phyloP scores from a whole-genome alignment of 2,113 vertebrate species.

The Antidorcas marsupialis region DNA sequence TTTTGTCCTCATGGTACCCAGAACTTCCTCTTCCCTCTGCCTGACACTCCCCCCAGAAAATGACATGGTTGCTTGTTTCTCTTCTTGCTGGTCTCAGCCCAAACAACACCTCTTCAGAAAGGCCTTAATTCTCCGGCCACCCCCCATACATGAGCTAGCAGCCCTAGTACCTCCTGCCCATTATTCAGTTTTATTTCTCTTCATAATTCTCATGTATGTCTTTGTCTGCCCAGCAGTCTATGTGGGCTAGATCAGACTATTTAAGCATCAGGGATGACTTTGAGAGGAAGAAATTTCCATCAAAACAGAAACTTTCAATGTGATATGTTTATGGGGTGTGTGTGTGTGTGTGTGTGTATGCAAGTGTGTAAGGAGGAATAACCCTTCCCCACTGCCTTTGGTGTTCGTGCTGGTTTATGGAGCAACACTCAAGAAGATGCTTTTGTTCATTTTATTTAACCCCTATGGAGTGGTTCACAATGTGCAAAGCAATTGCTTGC shows the following conservation, averaged over 20 bases:
- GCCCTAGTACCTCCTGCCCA: not conserved
- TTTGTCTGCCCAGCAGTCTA: not conserved
- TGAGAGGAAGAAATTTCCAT: not conserved
- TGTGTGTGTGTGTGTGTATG: rapidly evolving
- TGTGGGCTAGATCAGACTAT: not conserved
- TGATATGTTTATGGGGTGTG: not conserved
- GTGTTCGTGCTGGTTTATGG: not conserved
- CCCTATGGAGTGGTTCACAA: not conserved
- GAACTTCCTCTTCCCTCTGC: not conserved
- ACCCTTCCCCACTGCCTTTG: not conserved
- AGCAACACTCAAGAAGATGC: not conserved
- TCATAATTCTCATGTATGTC: not conserved
- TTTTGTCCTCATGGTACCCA: not conserved
- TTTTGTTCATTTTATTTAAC: not conserved
- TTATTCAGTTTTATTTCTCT: not conserved
- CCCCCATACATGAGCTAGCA: too few species aligned
- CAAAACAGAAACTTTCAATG: not conserved
- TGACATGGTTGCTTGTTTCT: not conserved
- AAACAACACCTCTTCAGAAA: not conserved
- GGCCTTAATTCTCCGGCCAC: not conserved
- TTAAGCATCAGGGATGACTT: not conserved
- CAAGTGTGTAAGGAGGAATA: not conserved
- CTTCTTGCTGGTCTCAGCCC: not conserved
- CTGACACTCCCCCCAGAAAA: not conserved
- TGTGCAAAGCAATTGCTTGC: not conserved